These are phyloP conservation scores for Diachasma alloeum DNA, from an alignment of 1,140 invertebrate species.

Conservation along the genomic window DNA sequence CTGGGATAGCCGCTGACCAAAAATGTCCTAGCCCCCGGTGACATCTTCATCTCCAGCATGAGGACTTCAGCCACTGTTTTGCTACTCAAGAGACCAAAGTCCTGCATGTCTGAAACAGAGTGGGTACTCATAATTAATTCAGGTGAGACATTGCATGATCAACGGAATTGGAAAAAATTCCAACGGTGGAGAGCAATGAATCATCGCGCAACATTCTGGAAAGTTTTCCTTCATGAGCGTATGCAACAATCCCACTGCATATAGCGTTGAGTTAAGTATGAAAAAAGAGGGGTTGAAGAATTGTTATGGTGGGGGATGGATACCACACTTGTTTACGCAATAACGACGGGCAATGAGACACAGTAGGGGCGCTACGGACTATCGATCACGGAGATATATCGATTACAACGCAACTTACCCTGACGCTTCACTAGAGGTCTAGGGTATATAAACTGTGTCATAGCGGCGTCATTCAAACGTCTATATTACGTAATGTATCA, in stretches of 20 bases:
- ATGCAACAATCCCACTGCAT: neutral
- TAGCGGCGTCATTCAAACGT: neutral
- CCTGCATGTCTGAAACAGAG: conserved; percentile 76
- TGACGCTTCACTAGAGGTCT: neutral
- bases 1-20: conserved; percentile 95
- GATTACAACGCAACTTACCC: neutral
- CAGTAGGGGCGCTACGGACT: neutral
- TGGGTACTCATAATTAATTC: too few relatives aligned
- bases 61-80: conserved; percentile 87
- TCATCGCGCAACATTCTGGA: neutral
- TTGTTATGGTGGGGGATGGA: neutral
- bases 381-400: neutral
- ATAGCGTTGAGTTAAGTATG: neutral
- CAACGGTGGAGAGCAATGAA: neutral
- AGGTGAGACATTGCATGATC: too few relatives aligned
- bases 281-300: neutral
- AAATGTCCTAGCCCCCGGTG: conserved; percentile 88
- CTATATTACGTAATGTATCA: neutral
- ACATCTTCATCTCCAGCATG: conserved; percentile 94
- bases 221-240: neutral
- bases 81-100: conserved; percentile 83
- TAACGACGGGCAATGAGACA: neutral
- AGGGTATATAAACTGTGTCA: conserved; percentile 5
- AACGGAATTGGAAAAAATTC: neutral
- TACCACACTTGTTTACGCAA: neutral